These are phyloP conservation scores for Smittia sp. DNA, from an alignment of 2,888 invertebrate genomes.

Conservation along the genomic window DNA sequence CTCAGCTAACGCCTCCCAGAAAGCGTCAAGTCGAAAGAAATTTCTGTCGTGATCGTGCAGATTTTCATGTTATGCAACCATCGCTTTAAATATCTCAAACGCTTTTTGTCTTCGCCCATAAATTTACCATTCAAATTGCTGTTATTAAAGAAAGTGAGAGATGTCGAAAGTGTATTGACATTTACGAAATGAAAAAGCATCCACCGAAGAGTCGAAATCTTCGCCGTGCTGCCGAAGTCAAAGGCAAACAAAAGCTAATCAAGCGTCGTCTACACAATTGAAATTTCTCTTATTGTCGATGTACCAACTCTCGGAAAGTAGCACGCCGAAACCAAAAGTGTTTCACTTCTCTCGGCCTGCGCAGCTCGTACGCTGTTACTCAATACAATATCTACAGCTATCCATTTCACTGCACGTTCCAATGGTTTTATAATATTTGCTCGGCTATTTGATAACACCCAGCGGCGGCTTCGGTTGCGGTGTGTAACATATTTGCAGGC, in stretches of 20 bases:
- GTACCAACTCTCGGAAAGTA: constrained; percentile 4
- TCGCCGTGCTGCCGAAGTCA: not conserved
- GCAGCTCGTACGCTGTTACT: not conserved
- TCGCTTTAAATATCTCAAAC: not conserved
- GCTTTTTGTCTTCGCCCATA: not conserved
- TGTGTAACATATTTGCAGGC: not conserved
- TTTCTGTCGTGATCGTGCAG: not conserved
- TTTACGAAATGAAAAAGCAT: constrained; percentile 11
- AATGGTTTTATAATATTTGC: constrained; percentile 6
- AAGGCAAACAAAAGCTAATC: not conserved
- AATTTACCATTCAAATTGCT: not conserved
- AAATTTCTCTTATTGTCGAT: not conserved
- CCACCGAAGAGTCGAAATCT: not conserved
- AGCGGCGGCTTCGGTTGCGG: not conserved
- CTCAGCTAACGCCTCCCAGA: no score
- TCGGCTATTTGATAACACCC: not conserved
- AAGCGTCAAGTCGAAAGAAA: not conserved
- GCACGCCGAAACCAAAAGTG: constrained; percentile 8
- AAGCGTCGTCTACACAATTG: not conserved
- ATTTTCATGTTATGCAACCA: not conserved
- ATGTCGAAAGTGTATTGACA: constrained; percentile 30
- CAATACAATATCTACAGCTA: not conserved
- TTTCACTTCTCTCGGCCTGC: not conserved
- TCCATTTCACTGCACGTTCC: not conserved
- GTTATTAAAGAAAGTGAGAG: not conserved